A percentile compares a stretch with the other conserved stretches of the same genome.
phyloP scores from a whole-genome alignment of 2,113 vertebrate species.

The Gallinago paraguaiae region DNA sequence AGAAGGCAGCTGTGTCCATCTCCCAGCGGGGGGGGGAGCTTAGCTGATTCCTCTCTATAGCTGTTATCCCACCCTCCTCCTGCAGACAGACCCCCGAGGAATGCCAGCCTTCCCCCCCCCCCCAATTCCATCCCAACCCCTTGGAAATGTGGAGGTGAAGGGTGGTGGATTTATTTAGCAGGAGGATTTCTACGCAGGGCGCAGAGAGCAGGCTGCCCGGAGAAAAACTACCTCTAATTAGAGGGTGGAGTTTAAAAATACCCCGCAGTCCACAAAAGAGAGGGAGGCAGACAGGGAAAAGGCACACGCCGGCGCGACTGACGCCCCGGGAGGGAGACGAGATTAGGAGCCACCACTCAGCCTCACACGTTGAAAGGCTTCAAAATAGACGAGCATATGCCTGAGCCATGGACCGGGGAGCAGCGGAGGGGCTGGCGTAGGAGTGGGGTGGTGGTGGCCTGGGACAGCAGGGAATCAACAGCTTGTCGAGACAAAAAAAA shows the following conservation, averaged over 20 bases:
- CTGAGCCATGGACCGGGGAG: conserved; percentile 7
- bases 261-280: conserved; percentile 43
- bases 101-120: not conserved
- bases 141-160: not conserved
- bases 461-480: conserved; percentile 19
- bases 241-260: conserved; percentile 70
- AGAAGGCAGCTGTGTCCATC: conserved; percentile 11
- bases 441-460: conserved; percentile 5
- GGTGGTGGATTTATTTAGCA: not conserved
- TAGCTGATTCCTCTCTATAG: not conserved
- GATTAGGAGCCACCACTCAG: conserved; percentile 43
- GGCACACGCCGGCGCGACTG: conserved; percentile 41
- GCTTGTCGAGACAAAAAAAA: conserved; percentile 49
- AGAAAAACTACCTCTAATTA: conserved; percentile 69
- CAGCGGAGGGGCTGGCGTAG: not conserved
- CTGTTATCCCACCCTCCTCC: not conserved
- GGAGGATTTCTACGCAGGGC: not conserved
- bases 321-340: conserved; percentile 9
- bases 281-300: conserved; percentile 54
- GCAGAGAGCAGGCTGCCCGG: not conserved
- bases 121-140: accelerated
- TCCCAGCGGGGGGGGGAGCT: not conserved
- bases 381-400: conserved; percentile 59
- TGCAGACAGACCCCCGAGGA: not conserved
- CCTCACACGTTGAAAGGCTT: not conserved